Evolutionary conservation across 2,113 vertebrate species (phyloP).

Genomic region (Romanogobio albipinnatus): DNA sequence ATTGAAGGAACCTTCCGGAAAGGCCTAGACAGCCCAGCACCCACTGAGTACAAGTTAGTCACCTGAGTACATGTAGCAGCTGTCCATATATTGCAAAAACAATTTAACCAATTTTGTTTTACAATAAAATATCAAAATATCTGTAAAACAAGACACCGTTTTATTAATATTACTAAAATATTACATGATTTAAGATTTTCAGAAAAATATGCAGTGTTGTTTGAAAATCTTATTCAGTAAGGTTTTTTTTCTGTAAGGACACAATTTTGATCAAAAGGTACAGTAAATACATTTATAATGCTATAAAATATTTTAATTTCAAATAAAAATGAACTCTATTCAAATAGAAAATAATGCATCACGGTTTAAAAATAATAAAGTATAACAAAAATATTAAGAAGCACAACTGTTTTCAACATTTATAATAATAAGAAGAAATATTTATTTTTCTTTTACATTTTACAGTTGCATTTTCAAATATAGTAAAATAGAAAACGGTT

Average conservation of each 20-base stretch:
- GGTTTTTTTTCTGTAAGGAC: background rate
- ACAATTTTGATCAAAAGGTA: too few relatives aligned
- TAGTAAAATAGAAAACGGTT: too few relatives aligned
- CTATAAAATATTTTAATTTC: too few relatives aligned
- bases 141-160: background rate
- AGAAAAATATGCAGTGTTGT: background rate
- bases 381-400: too few relatives aligned
- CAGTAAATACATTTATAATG: too few relatives aligned
- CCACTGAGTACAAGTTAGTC: slow-evolving; percentile 82
- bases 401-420: background rate
- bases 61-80: background rate
- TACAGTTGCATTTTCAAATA: too few relatives aligned
- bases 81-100: background rate
- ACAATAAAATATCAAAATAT: background rate
- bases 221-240: too few relatives aligned
- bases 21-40: slow-evolving; percentile 76
- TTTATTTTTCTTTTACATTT: too few relatives aligned
- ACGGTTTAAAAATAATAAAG: too few relatives aligned
- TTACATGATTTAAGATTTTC: background rate
- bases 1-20: slow-evolving; percentile 87
- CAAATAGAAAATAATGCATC: too few relatives aligned
- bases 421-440: background rate
- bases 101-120: background rate
- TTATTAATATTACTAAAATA: too few relatives aligned
- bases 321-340: too few relatives aligned